These are phyloP conservation scores for Illadopsis cleaveri DNA, from an alignment of 2,113 vertebrate species.

Conservation along the genomic window DNA sequence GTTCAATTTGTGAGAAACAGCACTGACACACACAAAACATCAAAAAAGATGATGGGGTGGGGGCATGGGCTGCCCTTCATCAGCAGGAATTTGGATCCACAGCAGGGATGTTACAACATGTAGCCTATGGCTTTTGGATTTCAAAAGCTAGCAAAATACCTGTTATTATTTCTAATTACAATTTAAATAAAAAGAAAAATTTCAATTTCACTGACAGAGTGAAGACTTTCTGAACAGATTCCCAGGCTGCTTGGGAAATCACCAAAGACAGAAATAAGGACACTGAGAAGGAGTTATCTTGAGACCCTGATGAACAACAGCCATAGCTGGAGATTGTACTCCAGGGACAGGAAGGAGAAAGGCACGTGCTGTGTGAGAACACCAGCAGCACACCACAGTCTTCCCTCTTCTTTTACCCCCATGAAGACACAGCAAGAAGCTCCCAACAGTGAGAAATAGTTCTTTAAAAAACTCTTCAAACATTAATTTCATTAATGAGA, in stretches of 20 bases:
- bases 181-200: not conserved
- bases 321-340: not conserved
- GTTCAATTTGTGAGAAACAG: not conserved
- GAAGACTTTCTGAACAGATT: not conserved
- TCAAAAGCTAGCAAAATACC: not conserved
- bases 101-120: not conserved
- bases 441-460: fast-evolving
- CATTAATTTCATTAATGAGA: not conserved
- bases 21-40: fast-evolving
- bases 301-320: not conserved
- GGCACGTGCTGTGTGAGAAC: not conserved
- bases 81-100: not conserved
- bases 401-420: not conserved
- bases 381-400: not conserved
- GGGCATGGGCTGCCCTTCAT: not conserved
- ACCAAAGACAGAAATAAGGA: not conserved
- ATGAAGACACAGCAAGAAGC: not conserved
- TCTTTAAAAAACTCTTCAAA: not conserved
- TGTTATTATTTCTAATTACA: not conserved
- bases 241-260: not conserved
- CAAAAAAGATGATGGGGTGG: not conserved
- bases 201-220: not conserved
- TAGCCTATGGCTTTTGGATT: not conserved
- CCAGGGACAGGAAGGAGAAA: not conserved
- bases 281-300: not conserved